These are phyloP conservation scores for Liopterus haemorrhoidalis DNA, from an alignment of 2,888 invertebrate species.

Conservation along the genomic window DNA sequence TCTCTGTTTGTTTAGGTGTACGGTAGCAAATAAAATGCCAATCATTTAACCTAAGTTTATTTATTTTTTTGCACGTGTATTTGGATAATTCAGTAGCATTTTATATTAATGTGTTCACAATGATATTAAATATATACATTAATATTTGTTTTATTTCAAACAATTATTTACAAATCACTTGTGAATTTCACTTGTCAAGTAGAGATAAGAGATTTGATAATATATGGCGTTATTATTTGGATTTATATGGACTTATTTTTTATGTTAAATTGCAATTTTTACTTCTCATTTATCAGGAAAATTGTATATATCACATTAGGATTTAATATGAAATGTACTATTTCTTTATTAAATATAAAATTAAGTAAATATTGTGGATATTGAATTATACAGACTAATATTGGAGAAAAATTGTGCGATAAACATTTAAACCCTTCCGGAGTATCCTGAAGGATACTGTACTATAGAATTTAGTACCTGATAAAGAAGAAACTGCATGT, in stretches of 20 bases:
- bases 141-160: conserved; percentile 44
- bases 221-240: conserved; percentile 13
- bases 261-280: no score
- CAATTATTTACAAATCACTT: conserved; percentile 48
- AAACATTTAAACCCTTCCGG: no score
- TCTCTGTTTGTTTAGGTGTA: conserved; percentile 42
- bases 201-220: conserved; percentile 38
- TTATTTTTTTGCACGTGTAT: conserved; percentile 23
- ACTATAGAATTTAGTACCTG: no score
- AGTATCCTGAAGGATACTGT: no score
- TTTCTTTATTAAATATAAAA: no score
- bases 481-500: no score
- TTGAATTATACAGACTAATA: no score
- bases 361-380: no score
- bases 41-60: conserved; percentile 13
- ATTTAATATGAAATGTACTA: no score
- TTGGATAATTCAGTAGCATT: conserved; percentile 12
- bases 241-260: conserved; percentile 5
- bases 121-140: conserved; percentile 24
- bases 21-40: conserved; percentile 33
- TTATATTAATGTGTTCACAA: conserved; percentile 3
- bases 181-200: conserved; percentile 41
- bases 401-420: no score
- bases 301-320: no score
- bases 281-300: no score